Evolutionary conservation across 2,888 invertebrate species (phyloP), one percentile per base, ranked within the genome.

Genomic region (Hofmannophila pseudospretella): DNA sequence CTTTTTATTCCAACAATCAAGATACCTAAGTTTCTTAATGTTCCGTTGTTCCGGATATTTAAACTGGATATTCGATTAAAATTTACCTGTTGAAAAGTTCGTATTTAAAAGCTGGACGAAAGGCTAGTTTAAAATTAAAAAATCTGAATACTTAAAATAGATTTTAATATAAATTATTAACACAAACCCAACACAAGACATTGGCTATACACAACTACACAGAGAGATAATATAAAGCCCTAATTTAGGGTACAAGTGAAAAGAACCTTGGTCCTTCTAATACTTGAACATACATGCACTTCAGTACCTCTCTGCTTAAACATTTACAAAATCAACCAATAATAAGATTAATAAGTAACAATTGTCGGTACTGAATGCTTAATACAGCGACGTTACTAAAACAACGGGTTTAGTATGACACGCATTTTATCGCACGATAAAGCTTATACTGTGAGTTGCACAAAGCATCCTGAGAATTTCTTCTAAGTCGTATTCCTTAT

Each of bases 241-340:
- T 85, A 86, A 86, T 86, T 86, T 86, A 86, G 85, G 86, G 85
- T 86, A 85, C 86, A 77, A 76, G 77, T 72, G 73, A 74, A 78
- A 84, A 82, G 86, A 81, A 85, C 85, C 67, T 69, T 66, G 70
- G 86, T 81, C 74, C 86, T 84, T 85, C 68, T 80, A 82, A 84
- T 84, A 84, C 79, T 81, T 74, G 71, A 76, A 71, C 58, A 60
- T 67, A 67, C 56, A 53, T 38, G 45, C 51, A 38, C 42, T 54
- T 50, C 63, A 67, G 59, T 66, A 60, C 58, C 57, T 45, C 42
- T 12, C 2, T 3, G 14, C 12, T 10, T 27, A 36, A 36, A 36
- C 25, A 29, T 33, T 40, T 39, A 49, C 32, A 39, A 36, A 38
- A 40, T 47, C 41, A 45, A 29, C 40, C 41, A 38, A 41, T 47